Conservation (phyloP, 2,797 vertebrate species). For the Tamandua tetradactyla region DNA sequence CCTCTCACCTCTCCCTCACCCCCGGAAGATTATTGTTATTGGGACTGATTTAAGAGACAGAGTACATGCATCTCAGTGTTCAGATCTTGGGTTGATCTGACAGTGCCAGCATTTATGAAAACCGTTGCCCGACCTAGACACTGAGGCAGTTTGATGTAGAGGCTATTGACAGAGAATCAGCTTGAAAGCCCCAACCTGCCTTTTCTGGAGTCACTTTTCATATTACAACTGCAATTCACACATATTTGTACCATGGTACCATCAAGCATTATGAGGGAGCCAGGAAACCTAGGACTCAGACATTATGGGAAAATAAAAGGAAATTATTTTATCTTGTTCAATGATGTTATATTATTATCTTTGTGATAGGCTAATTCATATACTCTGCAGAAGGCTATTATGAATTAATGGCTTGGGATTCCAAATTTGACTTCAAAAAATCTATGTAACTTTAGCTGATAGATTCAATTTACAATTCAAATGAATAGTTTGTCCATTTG, state of each 20-base stretch:
- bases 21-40: background rate
- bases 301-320: slow-evolving; percentile 76
- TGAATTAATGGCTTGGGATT: slow-evolving; percentile 67
- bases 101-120: background rate
- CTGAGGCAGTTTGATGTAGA: slow-evolving; percentile 43
- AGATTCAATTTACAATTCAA: slow-evolving; percentile 77
- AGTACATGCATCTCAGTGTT: background rate
- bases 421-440: slow-evolving; percentile 65
- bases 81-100: background rate
- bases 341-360: slow-evolving; percentile 72
- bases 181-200: slow-evolving; percentile 40
- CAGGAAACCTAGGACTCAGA: slow-evolving; percentile 72
- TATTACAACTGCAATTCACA: slow-evolving; percentile 74
- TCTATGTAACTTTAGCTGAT: slow-evolving; percentile 71
- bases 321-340: slow-evolving; percentile 75
- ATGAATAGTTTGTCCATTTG: slow-evolving; percentile 72
- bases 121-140: slow-evolving; percentile 50
- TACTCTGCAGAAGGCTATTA: slow-evolving; percentile 71
- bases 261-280: slow-evolving; percentile 59
- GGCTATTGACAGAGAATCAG: slow-evolving; percentile 68
- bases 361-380: slow-evolving; percentile 75
- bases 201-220: slow-evolving; percentile 74
- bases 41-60: background rate
- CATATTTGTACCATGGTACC: slow-evolving; percentile 64
- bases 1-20: fast-evolving